phyloP scores from a whole-genome alignment of 2,888 invertebrate species.

The Melinaea marsaeus region DNA sequence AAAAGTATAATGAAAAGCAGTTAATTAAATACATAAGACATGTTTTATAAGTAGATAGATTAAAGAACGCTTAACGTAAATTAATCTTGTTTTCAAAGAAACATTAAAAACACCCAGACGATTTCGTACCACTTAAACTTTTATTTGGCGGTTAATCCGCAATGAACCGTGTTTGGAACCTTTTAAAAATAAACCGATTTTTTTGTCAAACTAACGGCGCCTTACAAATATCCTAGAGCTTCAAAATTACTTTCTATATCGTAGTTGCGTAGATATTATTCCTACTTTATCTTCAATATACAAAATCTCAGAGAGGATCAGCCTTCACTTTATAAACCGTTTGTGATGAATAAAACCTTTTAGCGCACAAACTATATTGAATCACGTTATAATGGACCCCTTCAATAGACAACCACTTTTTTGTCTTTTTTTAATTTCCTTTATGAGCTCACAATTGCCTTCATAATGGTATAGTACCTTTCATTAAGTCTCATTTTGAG shows the following conservation, averaged over 20 bases:
- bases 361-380: no score
- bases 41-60: no score
- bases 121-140: no score
- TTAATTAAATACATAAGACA: no score
- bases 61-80: no score
- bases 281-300: neutral
- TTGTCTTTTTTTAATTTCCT: slow-evolving; percentile 72
- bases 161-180: no score
- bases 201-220: neutral
- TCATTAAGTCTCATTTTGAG: slow-evolving; percentile 71
- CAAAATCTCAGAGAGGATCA: neutral
- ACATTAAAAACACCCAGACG: no score
- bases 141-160: no score
- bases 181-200: neutral
- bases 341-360: neutral
- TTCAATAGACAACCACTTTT: slow-evolving; percentile 39
- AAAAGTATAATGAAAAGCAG: no score
- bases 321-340: neutral
- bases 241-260: neutral
- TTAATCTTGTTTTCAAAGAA: no score
- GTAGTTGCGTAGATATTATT: neutral
- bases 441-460: slow-evolving; percentile 71
- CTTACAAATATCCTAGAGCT: neutral
- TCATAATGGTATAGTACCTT: slow-evolving; percentile 72
- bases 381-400: slow-evolving; percentile 10